phyloP scores from a whole-genome alignment of 92 coral and sea anemone genomes.

The Nematostella vectensis region DNA sequence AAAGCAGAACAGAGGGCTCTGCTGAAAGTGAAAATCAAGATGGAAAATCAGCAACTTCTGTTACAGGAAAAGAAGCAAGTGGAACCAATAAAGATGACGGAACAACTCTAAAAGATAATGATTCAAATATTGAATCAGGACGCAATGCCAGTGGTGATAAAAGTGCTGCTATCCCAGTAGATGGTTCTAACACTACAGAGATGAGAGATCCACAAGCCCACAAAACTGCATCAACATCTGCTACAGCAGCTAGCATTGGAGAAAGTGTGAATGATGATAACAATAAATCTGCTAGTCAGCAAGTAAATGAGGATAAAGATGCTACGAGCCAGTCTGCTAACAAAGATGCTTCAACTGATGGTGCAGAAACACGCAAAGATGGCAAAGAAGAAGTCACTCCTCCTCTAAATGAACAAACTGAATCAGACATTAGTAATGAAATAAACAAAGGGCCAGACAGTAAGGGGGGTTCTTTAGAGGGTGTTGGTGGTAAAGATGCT shows the following conservation, averaged over 20 bases:
- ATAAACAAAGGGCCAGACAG: slow-evolving; percentile 7
- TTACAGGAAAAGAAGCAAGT: too few species aligned
- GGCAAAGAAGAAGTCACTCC: slow-evolving; percentile 53
- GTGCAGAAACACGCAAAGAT: slow-evolving; percentile 1
- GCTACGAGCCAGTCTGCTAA: slow-evolving; percentile 7
- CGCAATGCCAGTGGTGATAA: not conserved
- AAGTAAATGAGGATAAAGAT: not conserved
- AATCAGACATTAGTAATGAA: slow-evolving; percentile 1
- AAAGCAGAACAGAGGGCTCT: too few species aligned
- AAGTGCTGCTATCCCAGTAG: not conserved
- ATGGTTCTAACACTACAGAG: too few species aligned
- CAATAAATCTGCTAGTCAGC: not conserved
- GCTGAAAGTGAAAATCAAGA: too few species aligned
- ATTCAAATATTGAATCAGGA: too few species aligned
- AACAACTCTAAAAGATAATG: too few species aligned
- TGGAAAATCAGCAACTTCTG: too few species aligned
- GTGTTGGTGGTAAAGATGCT: slow-evolving; percentile 5
- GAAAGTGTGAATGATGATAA: not conserved
- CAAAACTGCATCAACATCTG: not conserved
- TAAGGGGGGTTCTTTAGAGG: slow-evolving; percentile 22
- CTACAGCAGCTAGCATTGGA: not conserved
- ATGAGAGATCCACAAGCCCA: too few species aligned
- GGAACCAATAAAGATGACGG: not conserved
- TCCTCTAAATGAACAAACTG: slow-evolving; percentile 42
- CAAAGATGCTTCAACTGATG: too few species aligned